phyloP scores from a whole-genome alignment of 2,113 vertebrate species.

The Pungitius pungitius region DNA sequence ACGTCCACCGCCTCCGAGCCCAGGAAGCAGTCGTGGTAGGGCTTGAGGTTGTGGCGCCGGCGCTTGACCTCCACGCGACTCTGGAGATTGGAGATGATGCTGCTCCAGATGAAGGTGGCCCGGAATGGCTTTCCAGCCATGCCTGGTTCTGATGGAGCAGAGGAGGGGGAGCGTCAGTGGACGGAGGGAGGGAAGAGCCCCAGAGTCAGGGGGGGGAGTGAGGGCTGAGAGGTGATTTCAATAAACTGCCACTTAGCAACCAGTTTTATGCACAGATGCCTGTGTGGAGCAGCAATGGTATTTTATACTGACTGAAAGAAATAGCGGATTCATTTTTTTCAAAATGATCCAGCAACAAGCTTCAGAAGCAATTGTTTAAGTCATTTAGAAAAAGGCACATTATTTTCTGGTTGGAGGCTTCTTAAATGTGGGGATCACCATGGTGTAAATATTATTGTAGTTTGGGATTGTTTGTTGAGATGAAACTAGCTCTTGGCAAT shows the following conservation, averaged over 20 bases:
- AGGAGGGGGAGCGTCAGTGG: slow-evolving; percentile 13
- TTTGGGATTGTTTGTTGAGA: background rate
- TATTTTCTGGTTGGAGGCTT: background rate
- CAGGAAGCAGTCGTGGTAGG: slow-evolving; percentile 91
- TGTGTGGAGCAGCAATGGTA: background rate
- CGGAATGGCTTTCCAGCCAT: slow-evolving; percentile 93
- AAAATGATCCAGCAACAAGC: background rate
- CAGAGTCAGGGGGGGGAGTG: background rate
- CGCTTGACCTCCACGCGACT: slow-evolving; percentile 91
- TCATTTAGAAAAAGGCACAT: background rate
- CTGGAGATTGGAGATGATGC: slow-evolving; percentile 92
- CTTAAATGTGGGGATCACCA: too few species aligned
- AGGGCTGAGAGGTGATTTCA: background rate
- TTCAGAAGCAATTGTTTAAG: background rate
- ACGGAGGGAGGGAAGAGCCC: background rate
- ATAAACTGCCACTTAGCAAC: background rate
- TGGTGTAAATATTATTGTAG: background rate
- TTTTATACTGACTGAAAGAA: background rate
- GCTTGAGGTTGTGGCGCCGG: slow-evolving; percentile 91
- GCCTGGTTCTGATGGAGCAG: slow-evolving; percentile 77
- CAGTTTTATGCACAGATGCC: background rate
- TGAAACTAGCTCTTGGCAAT: background rate
- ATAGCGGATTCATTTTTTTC: background rate
- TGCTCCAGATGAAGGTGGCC: slow-evolving; percentile 94
- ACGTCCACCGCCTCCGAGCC: slow-evolving; percentile 95